Percentiles rank a stretch among this genome's conserved stretches.
phyloP scores from a whole-genome alignment of 2,888 invertebrate genomes.

The Elaeidobius kamerunicus region DNA sequence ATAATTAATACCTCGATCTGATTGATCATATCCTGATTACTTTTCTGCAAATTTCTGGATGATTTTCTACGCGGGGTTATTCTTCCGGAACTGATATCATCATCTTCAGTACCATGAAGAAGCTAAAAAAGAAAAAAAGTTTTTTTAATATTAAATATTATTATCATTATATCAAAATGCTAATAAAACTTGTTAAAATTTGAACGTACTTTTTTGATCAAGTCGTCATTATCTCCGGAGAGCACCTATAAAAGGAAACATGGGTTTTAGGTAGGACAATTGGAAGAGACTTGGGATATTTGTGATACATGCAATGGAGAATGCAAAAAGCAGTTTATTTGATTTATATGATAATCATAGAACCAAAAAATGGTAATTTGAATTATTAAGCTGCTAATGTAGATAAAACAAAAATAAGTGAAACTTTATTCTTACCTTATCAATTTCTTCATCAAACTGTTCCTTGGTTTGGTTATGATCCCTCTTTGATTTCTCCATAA shows the following conservation, averaged over 20 bases:
- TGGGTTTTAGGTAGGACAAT: no score
- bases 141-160: neutral
- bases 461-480: constrained; percentile 65
- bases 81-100: constrained; percentile 58
- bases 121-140: constrained; percentile 53
- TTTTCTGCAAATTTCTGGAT: constrained; percentile 35
- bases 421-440: constrained; percentile 59
- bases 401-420: neutral
- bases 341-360: no score
- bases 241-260: no score
- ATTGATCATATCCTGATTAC: constrained; percentile 27
- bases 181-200: no score
- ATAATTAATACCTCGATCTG: constrained; percentile 36
- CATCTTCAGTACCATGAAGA: constrained; percentile 74
- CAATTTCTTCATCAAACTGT: constrained; percentile 84
- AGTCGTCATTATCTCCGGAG: no score
- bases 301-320: no score
- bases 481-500: constrained; percentile 73
- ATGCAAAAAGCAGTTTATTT: no score
- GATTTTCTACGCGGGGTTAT: constrained; percentile 43
- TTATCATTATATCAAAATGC: neutral
- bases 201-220: no score
- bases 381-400: neutral
- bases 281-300: no score
- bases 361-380: neutral